These are phyloP conservation scores for Paralichthys olivaceus DNA, from an alignment of 2,113 vertebrate genomes.

Conservation along the genomic window DNA sequence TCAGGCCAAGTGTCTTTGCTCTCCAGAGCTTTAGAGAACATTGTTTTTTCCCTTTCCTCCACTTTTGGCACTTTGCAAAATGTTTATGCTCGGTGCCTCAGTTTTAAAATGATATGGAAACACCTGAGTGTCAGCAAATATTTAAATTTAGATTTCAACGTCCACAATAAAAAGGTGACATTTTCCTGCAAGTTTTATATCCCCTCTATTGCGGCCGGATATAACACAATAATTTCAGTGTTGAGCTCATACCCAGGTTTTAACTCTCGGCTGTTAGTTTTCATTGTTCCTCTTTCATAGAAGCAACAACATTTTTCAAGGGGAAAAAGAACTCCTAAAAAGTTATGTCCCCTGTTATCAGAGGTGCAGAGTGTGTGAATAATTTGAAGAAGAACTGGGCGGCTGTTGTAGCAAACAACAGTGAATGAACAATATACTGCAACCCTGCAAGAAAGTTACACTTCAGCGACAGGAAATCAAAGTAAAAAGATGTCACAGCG, in stretches of 20 bases:
- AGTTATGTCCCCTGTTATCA: constrained; percentile 3
- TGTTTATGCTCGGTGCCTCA: neutral
- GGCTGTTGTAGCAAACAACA: neutral
- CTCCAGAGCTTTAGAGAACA: too few relatives aligned
- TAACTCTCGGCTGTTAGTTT: neutral
- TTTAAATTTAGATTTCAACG: neutral
- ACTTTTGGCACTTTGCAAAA: neutral
- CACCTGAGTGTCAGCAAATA: neutral
- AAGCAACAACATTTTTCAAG: neutral
- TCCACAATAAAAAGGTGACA: neutral
- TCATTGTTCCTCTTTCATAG: neutral
- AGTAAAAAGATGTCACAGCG: constrained; percentile 13
- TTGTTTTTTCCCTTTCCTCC: too few relatives aligned
- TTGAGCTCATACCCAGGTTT: neutral
- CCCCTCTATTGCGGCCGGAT: too few relatives aligned
- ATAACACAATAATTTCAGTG: neutral
- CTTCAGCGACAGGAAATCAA: constrained; percentile 33
- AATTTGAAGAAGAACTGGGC: constrained; percentile 5
- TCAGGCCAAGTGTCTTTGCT: too few relatives aligned
- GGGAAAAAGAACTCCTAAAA: neutral
- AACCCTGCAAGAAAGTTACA: constrained; percentile 14
- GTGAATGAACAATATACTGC: neutral
- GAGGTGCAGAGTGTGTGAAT: neutral
- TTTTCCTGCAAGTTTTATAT: neutral
- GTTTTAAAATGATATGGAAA: neutral